These are phyloP conservation scores for Tachuris rubrigastra DNA, from an alignment of 2,113 vertebrate species.

Conservation along the genomic window DNA sequence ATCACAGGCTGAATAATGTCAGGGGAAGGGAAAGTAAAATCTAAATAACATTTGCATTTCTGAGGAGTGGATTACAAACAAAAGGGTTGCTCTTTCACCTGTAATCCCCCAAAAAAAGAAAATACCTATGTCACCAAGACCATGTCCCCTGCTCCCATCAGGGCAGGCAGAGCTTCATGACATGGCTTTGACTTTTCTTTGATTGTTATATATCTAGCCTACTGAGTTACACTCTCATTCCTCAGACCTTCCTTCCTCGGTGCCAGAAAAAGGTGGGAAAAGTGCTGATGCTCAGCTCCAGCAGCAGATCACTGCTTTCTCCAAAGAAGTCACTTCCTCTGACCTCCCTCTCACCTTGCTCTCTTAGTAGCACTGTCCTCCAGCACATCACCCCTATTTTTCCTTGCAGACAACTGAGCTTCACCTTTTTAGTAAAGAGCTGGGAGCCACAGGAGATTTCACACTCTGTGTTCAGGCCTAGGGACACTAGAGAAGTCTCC, in stretches of 20 bases:
- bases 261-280: not conserved
- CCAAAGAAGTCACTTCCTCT: not conserved
- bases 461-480: not conserved
- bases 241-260: not conserved
- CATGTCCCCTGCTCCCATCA: not conserved
- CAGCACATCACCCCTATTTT: not conserved
- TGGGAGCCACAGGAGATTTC: not conserved
- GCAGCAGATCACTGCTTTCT: not conserved
- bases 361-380: not conserved
- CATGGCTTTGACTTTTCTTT: not conserved
- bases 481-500: not conserved
- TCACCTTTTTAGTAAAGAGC: not conserved
- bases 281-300: not conserved
- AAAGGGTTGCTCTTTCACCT: not conserved
- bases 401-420: not conserved
- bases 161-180: not conserved
- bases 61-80: not conserved
- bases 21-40: not conserved
- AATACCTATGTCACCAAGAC: not conserved
- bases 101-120: not conserved
- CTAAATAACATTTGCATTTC: not conserved
- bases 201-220: not conserved
- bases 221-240: not conserved
- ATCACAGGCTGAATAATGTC: rapidly evolving
- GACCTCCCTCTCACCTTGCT: not conserved